These are phyloP conservation scores for Thalassaphorura encarpata DNA, from an alignment of 1,140 invertebrate genomes.

Conservation along the genomic window DNA sequence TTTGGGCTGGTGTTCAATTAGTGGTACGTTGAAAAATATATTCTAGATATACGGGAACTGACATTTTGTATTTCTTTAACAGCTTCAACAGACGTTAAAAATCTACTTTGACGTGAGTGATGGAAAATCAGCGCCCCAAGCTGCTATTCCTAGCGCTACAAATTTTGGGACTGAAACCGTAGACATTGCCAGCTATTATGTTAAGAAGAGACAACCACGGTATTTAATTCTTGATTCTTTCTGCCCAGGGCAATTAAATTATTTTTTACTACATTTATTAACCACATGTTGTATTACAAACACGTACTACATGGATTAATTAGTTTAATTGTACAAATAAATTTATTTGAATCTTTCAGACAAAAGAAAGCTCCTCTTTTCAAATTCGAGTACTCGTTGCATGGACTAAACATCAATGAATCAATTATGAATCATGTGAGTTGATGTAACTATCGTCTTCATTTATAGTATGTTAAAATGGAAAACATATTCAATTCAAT, in stretches of 20 bases:
- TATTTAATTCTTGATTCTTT: too few relatives aligned
- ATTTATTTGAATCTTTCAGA: conserved; percentile 33
- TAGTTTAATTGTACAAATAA: conserved; percentile 3
- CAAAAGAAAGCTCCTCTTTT: conserved; percentile 53
- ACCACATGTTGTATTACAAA: too few relatives aligned
- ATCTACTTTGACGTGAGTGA: conserved; percentile 32
- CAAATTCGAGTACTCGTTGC: conserved; percentile 67
- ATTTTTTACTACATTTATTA: too few relatives aligned
- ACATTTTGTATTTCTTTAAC: conserved; percentile 32
- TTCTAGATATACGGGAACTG: not conserved
- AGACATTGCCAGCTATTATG: conserved; percentile 56
- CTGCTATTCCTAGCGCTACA: conserved; percentile 5
- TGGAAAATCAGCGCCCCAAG: conserved; percentile 21
- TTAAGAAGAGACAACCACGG: conserved; percentile 52
- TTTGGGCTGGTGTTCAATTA: conserved; percentile 79
- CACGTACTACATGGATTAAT: conserved; percentile 1
- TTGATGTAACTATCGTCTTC: not conserved
- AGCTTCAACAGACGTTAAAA: conserved; percentile 48
- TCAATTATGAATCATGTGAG: conserved; percentile 18
- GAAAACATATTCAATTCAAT: conserved; percentile 10
- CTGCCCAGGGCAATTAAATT: too few relatives aligned
- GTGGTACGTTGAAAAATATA: conserved; percentile 50
- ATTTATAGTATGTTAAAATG: conserved; percentile 17
- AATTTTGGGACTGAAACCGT: conserved; percentile 42
- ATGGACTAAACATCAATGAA: conserved; percentile 56